Conservation (phyloP, 1,140 invertebrate genomes). For the Cryptotermes secundus region DNA sequence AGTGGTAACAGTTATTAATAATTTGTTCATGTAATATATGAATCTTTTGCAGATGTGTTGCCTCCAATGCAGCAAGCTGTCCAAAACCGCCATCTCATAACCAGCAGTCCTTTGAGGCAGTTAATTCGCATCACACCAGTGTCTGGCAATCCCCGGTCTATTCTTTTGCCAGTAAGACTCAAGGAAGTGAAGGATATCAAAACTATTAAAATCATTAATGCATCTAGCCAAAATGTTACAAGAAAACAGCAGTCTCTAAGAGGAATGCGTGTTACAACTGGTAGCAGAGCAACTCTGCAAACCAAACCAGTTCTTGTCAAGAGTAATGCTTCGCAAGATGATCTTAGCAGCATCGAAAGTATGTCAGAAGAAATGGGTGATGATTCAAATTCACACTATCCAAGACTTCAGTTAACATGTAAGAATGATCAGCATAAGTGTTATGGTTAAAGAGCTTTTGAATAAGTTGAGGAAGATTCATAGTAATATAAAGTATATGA, state of each 20-base stretch:
- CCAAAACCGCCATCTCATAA: background rate
- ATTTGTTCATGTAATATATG: background rate
- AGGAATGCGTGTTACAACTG: background rate
- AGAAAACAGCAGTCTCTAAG: background rate
- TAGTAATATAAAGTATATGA: no score
- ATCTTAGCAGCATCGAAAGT: background rate
- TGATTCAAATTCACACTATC: constrained; percentile 49
- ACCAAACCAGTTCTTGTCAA: background rate
- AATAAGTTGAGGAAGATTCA: no score
- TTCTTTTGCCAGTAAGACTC: constrained; percentile 66
- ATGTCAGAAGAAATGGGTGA: constrained; percentile 7
- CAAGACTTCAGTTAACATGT: constrained; percentile 58
- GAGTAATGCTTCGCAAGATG: background rate
- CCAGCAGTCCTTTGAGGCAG: background rate
- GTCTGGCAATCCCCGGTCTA: constrained; percentile 58
- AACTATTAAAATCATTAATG: constrained; percentile 71
- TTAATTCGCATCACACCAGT: constrained; percentile 38
- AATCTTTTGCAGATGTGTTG: constrained; percentile 27
- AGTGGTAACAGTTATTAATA: no score
- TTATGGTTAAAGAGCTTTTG: no score
- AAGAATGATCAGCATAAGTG: background rate
- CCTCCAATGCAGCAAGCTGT: background rate
- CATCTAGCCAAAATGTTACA: constrained; percentile 41
- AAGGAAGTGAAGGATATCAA: constrained; percentile 66
- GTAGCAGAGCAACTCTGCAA: background rate